These are phyloP conservation scores for Chiroxiphia lanceolata DNA, from an alignment of 2,797 vertebrate species.

Conservation along the genomic window DNA sequence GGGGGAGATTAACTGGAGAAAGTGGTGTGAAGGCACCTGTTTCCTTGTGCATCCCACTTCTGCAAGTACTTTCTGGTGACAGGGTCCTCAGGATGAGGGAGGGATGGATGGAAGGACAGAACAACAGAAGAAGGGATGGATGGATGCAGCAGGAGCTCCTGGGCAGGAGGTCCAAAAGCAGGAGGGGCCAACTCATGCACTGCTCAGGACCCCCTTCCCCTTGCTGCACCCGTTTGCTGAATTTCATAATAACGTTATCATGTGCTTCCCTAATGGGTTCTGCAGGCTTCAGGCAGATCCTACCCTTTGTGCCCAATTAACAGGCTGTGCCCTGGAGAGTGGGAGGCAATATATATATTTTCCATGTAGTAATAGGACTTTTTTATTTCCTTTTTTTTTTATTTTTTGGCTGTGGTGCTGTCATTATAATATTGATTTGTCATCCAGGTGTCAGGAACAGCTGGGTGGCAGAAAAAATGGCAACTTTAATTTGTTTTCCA, in stretches of 20 bases:
- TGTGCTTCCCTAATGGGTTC: background rate
- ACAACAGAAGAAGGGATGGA: background rate
- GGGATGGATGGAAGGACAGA: background rate
- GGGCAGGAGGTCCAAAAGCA: background rate
- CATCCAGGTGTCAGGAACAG: constrained; percentile 51
- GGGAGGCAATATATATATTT: constrained; percentile 57
- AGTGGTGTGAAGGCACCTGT: background rate
- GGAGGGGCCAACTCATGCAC: background rate
- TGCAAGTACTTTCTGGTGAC: rapidly evolving
- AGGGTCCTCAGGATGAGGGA: background rate
- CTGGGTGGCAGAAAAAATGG: constrained; percentile 24
- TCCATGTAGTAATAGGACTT: background rate
- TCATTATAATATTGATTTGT: constrained; percentile 35
- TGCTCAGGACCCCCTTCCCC: background rate
- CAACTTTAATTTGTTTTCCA: constrained; percentile 27
- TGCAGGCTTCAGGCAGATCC: constrained; percentile 46
- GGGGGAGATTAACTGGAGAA: background rate
- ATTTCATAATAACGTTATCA: background rate
- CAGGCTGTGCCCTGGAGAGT: background rate
- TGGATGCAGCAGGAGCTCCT: background rate
- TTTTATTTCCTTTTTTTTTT: background rate
- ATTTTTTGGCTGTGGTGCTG: background rate
- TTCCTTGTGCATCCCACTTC: background rate
- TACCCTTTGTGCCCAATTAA: constrained; percentile 49
- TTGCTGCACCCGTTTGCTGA: rapidly evolving